Conservation (phyloP, 2,113 vertebrate genomes). For the Caranx melampygus region DNA sequence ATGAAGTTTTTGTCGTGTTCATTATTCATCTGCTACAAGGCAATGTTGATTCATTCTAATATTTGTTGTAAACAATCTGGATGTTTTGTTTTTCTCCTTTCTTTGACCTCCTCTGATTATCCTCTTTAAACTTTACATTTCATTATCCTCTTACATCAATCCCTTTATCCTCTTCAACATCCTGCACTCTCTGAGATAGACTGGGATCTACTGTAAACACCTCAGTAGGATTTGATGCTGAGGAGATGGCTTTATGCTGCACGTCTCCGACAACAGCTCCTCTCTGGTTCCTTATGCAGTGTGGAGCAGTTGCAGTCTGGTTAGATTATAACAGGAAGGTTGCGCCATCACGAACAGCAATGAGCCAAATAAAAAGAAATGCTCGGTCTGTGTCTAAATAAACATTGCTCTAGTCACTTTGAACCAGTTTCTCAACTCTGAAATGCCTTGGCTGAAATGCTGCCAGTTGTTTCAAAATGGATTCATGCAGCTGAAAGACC, state of each 20-base stretch:
- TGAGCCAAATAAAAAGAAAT: background rate
- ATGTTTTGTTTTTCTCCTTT: conserved; percentile 43
- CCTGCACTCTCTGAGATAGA: conserved; percentile 53
- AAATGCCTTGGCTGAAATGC: background rate
- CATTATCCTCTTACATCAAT: conserved; percentile 77
- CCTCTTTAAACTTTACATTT: conserved; percentile 65
- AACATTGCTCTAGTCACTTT: conserved; percentile 7
- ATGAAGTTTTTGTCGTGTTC: too few species aligned
- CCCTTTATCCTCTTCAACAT: conserved; percentile 57
- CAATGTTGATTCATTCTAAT: background rate
- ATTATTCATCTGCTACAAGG: too few species aligned
- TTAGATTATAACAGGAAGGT: background rate
- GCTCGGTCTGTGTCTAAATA: background rate
- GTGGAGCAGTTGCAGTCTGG: background rate
- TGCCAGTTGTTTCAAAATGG: background rate
- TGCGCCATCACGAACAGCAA: background rate
- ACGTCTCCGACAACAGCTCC: conserved; percentile 4
- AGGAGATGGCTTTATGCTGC: background rate
- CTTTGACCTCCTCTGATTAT: conserved; percentile 59
- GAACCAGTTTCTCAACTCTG: background rate
- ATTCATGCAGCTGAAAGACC: background rate
- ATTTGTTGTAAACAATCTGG: conserved; percentile 7
- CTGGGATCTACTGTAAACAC: conserved; percentile 29
- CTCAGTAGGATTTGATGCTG: conserved; percentile 11
- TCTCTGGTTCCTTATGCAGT: background rate